Conservation (phyloP, 2,113 vertebrate genomes). For the Salvelinus fontinalis region DNA sequence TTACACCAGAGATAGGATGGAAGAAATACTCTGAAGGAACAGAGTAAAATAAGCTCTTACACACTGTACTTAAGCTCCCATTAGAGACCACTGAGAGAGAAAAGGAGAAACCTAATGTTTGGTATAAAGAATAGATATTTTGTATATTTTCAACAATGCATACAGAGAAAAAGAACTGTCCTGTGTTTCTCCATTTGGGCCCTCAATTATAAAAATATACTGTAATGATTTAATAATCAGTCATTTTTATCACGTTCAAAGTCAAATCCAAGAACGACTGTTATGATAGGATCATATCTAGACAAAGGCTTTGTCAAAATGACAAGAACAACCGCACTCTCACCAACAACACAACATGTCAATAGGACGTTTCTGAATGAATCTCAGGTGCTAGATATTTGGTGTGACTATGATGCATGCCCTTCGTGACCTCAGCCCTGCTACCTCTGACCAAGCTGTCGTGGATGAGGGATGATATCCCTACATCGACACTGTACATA, state of each 20-base stretch:
- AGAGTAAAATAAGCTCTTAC: background rate
- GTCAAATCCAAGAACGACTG: background rate
- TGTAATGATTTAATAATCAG: too few species aligned
- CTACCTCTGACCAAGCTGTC: background rate
- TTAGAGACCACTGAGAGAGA: background rate
- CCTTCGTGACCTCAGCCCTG: background rate
- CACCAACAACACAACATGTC: background rate
- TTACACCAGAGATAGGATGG: conserved; percentile 1
- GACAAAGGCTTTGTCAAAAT: background rate
- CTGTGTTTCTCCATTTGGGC: too few species aligned
- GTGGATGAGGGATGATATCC: too few species aligned
- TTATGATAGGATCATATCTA: background rate
- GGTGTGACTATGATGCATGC: background rate
- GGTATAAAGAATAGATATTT: too few species aligned
- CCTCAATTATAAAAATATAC: too few species aligned
- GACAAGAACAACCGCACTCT: background rate
- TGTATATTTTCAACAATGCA: too few species aligned
- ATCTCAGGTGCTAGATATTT: background rate
- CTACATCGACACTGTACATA: too few species aligned
- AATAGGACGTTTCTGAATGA: background rate
- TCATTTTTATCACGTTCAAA: too few species aligned
- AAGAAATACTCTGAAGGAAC: background rate
- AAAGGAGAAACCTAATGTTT: background rate
- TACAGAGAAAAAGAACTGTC: too few species aligned
- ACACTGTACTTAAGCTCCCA: background rate